phyloP scores from a whole-genome alignment of 2,113 vertebrate genomes.

The Rhinoptilus africanus region DNA sequence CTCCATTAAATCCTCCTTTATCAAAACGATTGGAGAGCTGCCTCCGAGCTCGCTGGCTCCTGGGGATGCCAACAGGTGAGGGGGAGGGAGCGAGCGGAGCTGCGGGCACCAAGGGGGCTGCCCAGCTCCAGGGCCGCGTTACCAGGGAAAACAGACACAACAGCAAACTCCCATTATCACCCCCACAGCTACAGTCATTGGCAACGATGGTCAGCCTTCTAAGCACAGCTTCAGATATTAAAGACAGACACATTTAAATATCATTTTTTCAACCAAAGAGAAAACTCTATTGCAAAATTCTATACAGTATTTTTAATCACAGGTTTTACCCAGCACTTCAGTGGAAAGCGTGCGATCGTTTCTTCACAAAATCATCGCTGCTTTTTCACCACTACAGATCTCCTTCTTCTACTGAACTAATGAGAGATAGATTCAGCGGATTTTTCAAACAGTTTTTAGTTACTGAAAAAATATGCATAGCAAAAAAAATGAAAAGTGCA shows the following conservation, averaged over 20 bases:
- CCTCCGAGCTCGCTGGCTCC: not conserved
- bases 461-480: not conserved
- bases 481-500: not conserved
- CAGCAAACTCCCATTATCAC: not conserved
- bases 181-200: not conserved
- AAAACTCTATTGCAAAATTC: not conserved
- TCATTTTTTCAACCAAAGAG: not conserved
- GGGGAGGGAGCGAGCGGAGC: not conserved
- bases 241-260: not conserved
- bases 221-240: not conserved
- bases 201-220: not conserved
- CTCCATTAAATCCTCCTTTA: not conserved
- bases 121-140: not conserved
- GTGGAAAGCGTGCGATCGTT: not conserved
- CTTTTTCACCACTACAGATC: not conserved
- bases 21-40: not conserved
- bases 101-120: not conserved
- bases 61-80: accelerated
- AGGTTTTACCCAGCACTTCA: not conserved
- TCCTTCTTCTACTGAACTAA: not conserved
- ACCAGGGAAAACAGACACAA: not conserved
- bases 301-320: not conserved
- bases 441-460: not conserved
- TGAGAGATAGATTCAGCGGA: not conserved
- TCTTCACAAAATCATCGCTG: not conserved